Conservation (phyloP, 2,113 vertebrate species). For the Hippoglossus stenolepis region DNA sequence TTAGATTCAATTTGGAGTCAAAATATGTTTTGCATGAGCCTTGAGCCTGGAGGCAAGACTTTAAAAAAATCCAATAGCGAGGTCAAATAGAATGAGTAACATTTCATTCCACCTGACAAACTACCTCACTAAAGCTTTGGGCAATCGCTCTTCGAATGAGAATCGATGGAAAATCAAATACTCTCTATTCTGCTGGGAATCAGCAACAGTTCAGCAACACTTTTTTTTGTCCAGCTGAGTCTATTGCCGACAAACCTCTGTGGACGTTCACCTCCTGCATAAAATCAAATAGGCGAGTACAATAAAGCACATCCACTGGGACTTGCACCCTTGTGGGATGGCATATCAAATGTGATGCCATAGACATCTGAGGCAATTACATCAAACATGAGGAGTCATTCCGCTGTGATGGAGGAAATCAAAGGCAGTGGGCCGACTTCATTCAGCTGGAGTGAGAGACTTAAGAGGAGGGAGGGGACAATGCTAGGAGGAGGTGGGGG, state of each 20-base stretch:
- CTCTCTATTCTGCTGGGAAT: constrained; percentile 28
- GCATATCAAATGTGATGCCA: constrained; percentile 52
- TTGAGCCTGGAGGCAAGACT: constrained; percentile 21
- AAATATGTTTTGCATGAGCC: constrained; percentile 43
- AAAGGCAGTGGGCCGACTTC: constrained; percentile 45
- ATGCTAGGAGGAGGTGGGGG: constrained; percentile 24
- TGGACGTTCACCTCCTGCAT: constrained; percentile 21
- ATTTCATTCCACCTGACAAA: constrained; percentile 56
- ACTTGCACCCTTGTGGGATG: constrained; percentile 26
- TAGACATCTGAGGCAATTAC: constrained; percentile 53
- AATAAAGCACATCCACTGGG: constrained; percentile 44
- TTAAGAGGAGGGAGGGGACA: constrained; percentile 32
- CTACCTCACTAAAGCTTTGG: constrained; percentile 26
- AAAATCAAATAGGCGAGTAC: constrained; percentile 33
- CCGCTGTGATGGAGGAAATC: constrained; percentile 49
- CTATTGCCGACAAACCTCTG: constrained; percentile 11
- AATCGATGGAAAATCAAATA: constrained; percentile 49
- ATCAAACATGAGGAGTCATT: constrained; percentile 58
- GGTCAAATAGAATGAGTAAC: constrained; percentile 48
- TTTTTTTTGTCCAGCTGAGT: constrained; percentile 13
- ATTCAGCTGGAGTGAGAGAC: constrained; percentile 44
- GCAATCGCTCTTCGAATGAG: constrained; percentile 18
- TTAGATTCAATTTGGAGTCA: constrained; percentile 29
- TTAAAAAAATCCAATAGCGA: constrained; percentile 28
- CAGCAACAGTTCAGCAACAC: constrained; percentile 4